Percentiles rank a stretch among this genome's conserved stretches.
These are phyloP conservation scores for Linnaemya vulpina DNA, from an alignment of 2,888 invertebrate species.

Conservation along the genomic window DNA sequence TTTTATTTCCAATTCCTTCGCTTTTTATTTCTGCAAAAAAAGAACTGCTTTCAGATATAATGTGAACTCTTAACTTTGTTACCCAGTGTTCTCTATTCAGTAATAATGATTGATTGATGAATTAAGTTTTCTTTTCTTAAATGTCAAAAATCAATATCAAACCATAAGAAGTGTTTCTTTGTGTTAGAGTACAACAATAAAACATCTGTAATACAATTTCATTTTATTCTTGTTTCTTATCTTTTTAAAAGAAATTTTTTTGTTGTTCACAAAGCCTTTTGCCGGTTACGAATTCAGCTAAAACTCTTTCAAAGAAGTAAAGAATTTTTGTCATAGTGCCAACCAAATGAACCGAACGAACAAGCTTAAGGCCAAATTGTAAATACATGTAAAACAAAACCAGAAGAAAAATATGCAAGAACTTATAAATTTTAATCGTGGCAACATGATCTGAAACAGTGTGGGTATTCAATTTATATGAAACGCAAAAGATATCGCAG, in stretches of 20 bases:
- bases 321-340: conserved; percentile 59
- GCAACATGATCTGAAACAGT: conserved; percentile 48
- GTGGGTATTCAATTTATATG: conserved; percentile 55
- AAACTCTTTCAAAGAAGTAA: conserved; percentile 18
- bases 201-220: neutral
- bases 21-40: too few relatives aligned
- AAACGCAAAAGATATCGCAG: conserved; percentile 44
- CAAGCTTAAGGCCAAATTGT: conserved; percentile 30
- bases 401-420: conserved; percentile 12
- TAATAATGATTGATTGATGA: conserved; percentile 43
- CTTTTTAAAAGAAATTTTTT: conserved; percentile 7
- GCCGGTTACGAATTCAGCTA: conserved; percentile 21
- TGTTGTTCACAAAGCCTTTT: conserved; percentile 25
- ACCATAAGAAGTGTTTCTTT: neutral
- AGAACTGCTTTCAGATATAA: too few relatives aligned
- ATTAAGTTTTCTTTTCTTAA: neutral
- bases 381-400: neutral
- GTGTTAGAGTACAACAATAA: neutral
- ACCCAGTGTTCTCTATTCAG: neutral
- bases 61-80: too few relatives aligned
- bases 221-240: conserved; percentile 3
- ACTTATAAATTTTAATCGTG: conserved; percentile 50
- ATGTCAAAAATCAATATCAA: conserved; percentile 2
- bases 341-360: conserved; percentile 30
- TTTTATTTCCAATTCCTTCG: too few relatives aligned